phyloP scores from a whole-genome alignment of 23 tunicate species.

The Diplosoma virens region DNA sequence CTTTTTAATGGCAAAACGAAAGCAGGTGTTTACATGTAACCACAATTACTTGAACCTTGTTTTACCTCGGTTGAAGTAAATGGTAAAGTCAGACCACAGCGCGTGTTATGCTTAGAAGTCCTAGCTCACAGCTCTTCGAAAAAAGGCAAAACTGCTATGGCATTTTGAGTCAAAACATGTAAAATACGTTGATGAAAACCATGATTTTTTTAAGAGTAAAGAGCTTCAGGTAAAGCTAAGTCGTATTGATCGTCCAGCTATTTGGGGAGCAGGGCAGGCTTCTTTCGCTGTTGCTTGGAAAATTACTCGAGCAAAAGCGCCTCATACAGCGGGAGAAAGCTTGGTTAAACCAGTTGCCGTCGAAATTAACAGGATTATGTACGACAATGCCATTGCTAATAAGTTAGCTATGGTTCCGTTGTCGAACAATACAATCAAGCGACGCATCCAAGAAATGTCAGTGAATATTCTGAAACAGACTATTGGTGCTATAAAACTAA shows the following conservation, averaged over 20 bases:
- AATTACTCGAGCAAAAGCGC: constrained; percentile 31
- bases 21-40: constrained; percentile 45
- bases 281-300: constrained; percentile 25
- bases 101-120: constrained; percentile 48
- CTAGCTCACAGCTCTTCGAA: constrained; percentile 60
- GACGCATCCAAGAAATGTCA: constrained; percentile 41
- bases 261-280: constrained; percentile 53
- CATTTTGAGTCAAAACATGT: constrained; percentile 49
- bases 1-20: constrained; percentile 50
- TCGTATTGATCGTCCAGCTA: constrained; percentile 48
- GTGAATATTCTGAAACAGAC: constrained; percentile 29
- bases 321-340: constrained; percentile 45
- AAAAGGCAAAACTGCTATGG: constrained; percentile 51
- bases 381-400: constrained; percentile 15
- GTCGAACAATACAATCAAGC: constrained; percentile 43
- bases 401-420: constrained; percentile 35
- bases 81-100: constrained; percentile 46
- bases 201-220: constrained; percentile 26
- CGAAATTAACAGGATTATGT: constrained; percentile 42
- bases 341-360: constrained; percentile 31
- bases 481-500: constrained; percentile 35
- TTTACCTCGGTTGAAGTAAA: constrained; percentile 56
- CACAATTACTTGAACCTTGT: constrained; percentile 30
- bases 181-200: constrained; percentile 30
- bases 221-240: constrained; percentile 22